Evolutionary conservation across 2,113 vertebrate genomes (phyloP).

Genomic region (Ibidorhyncha struthersii): DNA sequence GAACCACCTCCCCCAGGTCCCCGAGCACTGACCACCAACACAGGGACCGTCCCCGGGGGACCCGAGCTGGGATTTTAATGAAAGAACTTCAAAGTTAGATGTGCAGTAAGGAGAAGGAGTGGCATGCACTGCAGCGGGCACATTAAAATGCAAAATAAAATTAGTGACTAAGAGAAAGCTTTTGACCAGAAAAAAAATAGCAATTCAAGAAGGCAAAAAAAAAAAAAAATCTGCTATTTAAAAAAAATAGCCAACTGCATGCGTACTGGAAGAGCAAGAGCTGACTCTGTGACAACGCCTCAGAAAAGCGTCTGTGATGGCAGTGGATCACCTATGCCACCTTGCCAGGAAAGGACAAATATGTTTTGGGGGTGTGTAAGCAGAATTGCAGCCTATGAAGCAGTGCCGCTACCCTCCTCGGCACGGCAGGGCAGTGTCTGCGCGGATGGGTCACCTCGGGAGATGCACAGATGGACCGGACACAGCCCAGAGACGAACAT

Average conservation of each 20-base stretch:
- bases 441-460: rapidly evolving
- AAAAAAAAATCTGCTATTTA: not conserved
- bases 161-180: not conserved
- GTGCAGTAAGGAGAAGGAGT: not conserved
- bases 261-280: not conserved
- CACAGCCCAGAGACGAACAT: not conserved
- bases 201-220: not conserved
- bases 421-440: not conserved
- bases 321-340: not conserved
- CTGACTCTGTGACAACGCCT: not conserved
- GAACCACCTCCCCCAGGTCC: too few species aligned
- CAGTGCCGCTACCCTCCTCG: not conserved
- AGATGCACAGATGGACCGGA: too few species aligned
- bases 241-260: not conserved
- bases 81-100: not conserved
- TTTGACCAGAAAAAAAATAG: not conserved
- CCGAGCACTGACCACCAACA: too few species aligned
- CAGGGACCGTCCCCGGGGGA: too few species aligned
- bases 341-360: not conserved
- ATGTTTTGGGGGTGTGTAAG: not conserved
- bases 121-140: not conserved
- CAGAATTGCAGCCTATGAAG: not conserved
- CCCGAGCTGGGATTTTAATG: too few species aligned
- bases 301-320: not conserved
- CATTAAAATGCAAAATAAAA: not conserved